Percentiles rank a stretch among this genome's conserved stretches.
These are phyloP conservation scores for Erpetoichthys calabaricus DNA, from an alignment of 2,797 vertebrate species.

Conservation along the genomic window DNA sequence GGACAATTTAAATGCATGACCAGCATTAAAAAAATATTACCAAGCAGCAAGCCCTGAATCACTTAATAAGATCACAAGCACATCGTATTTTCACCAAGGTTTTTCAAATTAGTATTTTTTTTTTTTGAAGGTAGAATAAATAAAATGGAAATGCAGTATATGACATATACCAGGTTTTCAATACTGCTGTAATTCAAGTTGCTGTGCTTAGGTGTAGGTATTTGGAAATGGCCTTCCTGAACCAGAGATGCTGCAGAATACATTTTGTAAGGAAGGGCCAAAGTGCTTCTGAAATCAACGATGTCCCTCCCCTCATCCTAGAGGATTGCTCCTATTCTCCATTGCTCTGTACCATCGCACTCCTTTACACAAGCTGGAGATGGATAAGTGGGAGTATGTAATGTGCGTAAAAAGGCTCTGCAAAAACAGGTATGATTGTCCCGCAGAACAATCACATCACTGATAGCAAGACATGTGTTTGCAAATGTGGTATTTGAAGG, in stretches of 20 bases:
- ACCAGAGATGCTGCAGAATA: conserved; percentile 2
- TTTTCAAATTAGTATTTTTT: not conserved
- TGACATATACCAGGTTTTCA: not conserved
- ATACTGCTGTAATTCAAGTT: conserved; percentile 16
- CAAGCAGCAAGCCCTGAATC: not conserved
- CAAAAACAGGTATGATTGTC: conserved; percentile 10
- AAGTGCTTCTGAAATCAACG: conserved; percentile 2
- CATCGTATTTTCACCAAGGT: not conserved
- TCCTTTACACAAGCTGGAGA: conserved; percentile 15
- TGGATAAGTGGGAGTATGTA: not conserved
- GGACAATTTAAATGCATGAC: too few species aligned
- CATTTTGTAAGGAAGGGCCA: conserved; percentile 24
- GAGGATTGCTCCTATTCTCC: not conserved
- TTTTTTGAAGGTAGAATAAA: not conserved
- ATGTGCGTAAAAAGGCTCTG: conserved; percentile 4
- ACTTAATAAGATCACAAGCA: not conserved
- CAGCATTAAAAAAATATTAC: not conserved
- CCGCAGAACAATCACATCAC: conserved; percentile 12
- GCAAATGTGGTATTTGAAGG: conserved; percentile 3
- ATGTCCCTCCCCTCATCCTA: not conserved
- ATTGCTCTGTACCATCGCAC: conserved; percentile 18
- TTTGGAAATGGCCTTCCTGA: conserved; percentile 19
- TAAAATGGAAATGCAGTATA: conserved; percentile 1
- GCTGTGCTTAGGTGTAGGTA: conserved; percentile 38
- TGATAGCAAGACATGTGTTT: conserved; percentile 14